Evolutionary conservation across 1,140 invertebrate species (phyloP).

Genomic region (Cryptotermes secundus): DNA sequence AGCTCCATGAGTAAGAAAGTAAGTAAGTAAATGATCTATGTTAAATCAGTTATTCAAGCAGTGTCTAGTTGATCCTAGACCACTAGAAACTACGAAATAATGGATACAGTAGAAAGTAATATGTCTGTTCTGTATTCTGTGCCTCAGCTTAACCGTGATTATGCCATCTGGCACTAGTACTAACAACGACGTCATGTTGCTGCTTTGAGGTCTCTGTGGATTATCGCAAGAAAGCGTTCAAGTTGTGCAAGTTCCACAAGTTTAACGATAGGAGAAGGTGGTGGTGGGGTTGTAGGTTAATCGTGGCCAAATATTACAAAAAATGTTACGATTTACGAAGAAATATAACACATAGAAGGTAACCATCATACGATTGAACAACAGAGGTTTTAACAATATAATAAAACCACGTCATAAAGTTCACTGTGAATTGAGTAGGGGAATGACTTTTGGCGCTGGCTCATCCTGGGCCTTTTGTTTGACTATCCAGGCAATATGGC

Average conservation of each 20-base stretch:
- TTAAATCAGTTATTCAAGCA: too few relatives aligned
- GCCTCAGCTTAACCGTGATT: too few relatives aligned
- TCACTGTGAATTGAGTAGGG: neutral
- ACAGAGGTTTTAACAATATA: neutral
- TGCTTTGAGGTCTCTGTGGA: neutral
- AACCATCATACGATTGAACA: neutral
- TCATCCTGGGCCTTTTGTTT: neutral
- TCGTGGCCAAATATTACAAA: neutral
- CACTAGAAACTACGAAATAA: too few relatives aligned
- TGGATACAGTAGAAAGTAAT: too few relatives aligned
- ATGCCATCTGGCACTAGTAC: neutral
- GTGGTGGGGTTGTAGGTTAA: too few relatives aligned
- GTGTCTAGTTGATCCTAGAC: too few relatives aligned
- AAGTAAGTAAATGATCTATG: too few relatives aligned
- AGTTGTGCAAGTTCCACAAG: neutral
- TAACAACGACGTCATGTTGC: neutral
- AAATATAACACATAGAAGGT: neutral
- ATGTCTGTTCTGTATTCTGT: too few relatives aligned
- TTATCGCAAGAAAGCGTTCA: neutral
- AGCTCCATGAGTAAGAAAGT: too few relatives aligned
- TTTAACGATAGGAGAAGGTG: neutral
- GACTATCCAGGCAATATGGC: neutral
- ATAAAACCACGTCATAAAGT: neutral
- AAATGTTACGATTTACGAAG: neutral
- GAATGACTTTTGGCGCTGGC: neutral